Evolutionary conservation across 2,888 invertebrate genomes (phyloP).

Genomic region (Cheilosia vulpina): DNA sequence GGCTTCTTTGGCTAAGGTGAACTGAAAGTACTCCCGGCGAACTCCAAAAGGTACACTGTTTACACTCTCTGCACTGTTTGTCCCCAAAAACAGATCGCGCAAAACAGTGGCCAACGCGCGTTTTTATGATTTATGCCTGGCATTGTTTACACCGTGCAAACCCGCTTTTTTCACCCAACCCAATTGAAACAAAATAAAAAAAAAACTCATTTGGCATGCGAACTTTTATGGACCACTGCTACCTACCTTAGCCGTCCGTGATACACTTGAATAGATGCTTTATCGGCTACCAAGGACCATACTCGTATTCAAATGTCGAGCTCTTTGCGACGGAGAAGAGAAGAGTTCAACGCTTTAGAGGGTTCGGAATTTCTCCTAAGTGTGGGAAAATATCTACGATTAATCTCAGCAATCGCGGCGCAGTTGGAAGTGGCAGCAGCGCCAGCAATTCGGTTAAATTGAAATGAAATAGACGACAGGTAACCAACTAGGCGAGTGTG

Average conservation of each 20-base stretch:
- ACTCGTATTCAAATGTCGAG: constrained; percentile 66
- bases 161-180: constrained; percentile 24
- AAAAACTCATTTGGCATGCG: constrained; percentile 43
- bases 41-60: constrained; percentile 30
- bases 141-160: constrained; percentile 65
- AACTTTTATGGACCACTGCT: constrained; percentile 50
- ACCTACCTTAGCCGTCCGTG: constrained; percentile 40
- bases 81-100: constrained; percentile 30
- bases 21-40: constrained; percentile 58
- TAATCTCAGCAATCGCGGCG: constrained; percentile 53
- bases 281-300: constrained; percentile 41
- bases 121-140: constrained; percentile 69
- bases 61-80: constrained; percentile 35
- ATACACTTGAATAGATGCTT: constrained; percentile 48
- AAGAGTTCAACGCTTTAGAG: constrained; percentile 30
- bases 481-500: constrained; percentile 51
- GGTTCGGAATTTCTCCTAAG: constrained; percentile 68
- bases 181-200: constrained; percentile 3
- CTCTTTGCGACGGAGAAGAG: constrained; percentile 19
- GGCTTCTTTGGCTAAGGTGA: constrained; percentile 5
- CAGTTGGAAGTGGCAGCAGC: constrained; percentile 31
- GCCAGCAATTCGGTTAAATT: constrained; percentile 37
- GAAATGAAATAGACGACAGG: constrained; percentile 60
- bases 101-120: constrained; percentile 61
- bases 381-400: constrained; percentile 71